These are phyloP conservation scores for Diprion similis DNA, from an alignment of 1,140 invertebrate species.

Conservation along the genomic window DNA sequence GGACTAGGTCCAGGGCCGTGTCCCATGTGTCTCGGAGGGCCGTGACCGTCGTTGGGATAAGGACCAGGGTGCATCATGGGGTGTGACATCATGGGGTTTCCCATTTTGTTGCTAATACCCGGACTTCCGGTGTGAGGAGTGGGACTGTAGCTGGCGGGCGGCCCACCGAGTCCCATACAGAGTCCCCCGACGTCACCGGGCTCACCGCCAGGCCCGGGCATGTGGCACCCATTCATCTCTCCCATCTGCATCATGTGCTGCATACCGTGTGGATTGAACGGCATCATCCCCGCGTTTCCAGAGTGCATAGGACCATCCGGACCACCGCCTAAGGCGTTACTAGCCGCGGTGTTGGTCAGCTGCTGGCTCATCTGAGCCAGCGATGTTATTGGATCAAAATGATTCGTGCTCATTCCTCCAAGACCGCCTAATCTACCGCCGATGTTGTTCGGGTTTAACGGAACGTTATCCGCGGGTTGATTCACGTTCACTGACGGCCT, in stretches of 20 bases:
- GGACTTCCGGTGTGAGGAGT: constrained; percentile 57
- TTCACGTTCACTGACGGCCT: constrained; percentile 51
- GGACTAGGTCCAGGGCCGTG: constrained; percentile 66
- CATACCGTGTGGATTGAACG: constrained; percentile 60
- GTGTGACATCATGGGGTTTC: constrained; percentile 57
- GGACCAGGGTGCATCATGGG: constrained; percentile 65
- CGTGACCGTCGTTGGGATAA: constrained; percentile 29
- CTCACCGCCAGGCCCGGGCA: constrained; percentile 57
- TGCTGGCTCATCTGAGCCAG: constrained; percentile 94
- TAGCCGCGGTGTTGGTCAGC: constrained; percentile 77
- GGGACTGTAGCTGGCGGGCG: constrained; percentile 56
- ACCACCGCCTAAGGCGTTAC: constrained; percentile 61
- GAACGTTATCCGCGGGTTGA: constrained; percentile 78
- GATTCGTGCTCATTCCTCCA: constrained; percentile 66
- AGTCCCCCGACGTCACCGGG: constrained; percentile 63
- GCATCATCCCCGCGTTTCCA: constrained; percentile 60
- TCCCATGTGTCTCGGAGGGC: constrained; percentile 56
- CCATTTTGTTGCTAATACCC: constrained; percentile 54
- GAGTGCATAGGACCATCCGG: constrained; percentile 54
- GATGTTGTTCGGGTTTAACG: constrained; percentile 81
- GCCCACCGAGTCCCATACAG: constrained; percentile 63
- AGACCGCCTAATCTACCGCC: constrained; percentile 61
- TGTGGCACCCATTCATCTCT: constrained; percentile 59
- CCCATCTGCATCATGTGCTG: constrained; percentile 64
- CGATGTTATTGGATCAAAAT: constrained; percentile 92